Evolutionary conservation across 2,888 invertebrate genomes (phyloP), one percentile per base, ranked within the genome.

Genomic region (Allygus modestus): DNA sequence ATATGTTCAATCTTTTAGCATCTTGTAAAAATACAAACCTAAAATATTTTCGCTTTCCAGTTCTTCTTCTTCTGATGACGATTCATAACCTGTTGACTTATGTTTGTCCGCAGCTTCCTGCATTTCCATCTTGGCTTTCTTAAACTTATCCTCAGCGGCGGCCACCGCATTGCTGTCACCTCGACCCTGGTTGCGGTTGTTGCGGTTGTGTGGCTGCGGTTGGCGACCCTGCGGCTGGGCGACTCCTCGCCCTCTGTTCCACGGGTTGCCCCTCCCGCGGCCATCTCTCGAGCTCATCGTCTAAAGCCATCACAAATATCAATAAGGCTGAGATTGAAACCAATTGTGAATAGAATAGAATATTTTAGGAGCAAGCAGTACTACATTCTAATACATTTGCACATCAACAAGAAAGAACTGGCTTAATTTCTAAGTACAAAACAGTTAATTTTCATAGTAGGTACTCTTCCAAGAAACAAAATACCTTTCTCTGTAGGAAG

Each of bases 31-130:
- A n/a, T 37, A 58, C 58, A 58, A 65, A 87, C 88, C 87, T 26
- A 87, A 85, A 83, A 88, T 87, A 46, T 85, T 85, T 28, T 85
- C 86, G 15, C 87, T 85, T 86, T 87, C 87, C 23, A 88, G 82
- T 69, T 88, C 88, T 41, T 88, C 88, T 86, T 87, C 87, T 65
- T 87, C 87, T 15, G 85, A 85, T 11, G 87, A 87, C 28, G 86
- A 85, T 54, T 87, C 86, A 69, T 86, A 85, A n/a, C 85, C 85
- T 1, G 86, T 82, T 17, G 75, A 84, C 31, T 87, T 82, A 75
- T 87, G 87, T 85, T 87, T 87, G 43, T 87, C 84, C 5, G 85
- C 87, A 51, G 86, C 81, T 46, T 85, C 77, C 79, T 87, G 86
- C 84, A 87, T 77, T 61, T 85, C 84, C 23, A 79, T 54, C 75